Evolutionary conservation across 2,888 invertebrate species (phyloP), one percentile per base, ranked within the genome.

Genomic region (Phortica magna): DNA sequence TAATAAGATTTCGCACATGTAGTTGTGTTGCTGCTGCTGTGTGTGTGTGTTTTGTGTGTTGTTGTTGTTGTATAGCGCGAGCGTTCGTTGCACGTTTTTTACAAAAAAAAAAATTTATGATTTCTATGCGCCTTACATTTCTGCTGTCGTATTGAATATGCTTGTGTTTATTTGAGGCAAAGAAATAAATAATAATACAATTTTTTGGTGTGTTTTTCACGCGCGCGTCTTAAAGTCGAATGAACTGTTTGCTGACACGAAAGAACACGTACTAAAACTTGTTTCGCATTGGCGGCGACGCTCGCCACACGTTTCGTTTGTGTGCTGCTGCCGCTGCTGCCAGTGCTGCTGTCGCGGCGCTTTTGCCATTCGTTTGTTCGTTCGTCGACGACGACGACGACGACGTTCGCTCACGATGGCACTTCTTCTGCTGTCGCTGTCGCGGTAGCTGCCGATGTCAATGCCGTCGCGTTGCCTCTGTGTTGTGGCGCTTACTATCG

Each of bases 241-340:
- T 87, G 91, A 88, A 90, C 91, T 91, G 91, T 87, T 89, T 91
- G 89, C 91, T 89, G 85, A 90, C 90, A 90, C 91, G 90, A 90
- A 90, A 91, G 90, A 91, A 91, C 89, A 90, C 90, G 91, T 90
- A 91, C 91, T 91, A 90, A 90, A 90, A 90, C 89, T 89, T 89
- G 90, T 90, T 90, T 70, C 70, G 42, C 68, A 68, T 68, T 68
- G 42, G n/a, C 43, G 43, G 17, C n/a, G 48, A 48, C 31, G 14
- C 48, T 48, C 9, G 48, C 7, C 48, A 12, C 14, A 12, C 48
- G 48, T 6, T 48, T 48, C 10, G 10, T 6, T 48, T 48, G 48
- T 48, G 14, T 14, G 48, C 48, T 48, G 48, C 48, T 48, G 14
- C 10, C 7, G 48, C 48, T 48, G 48, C 48, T 2, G 48, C 14